Evolutionary conservation across 2,888 invertebrate species (phyloP).

Genomic region (Eugnorisma glareosa): DNA sequence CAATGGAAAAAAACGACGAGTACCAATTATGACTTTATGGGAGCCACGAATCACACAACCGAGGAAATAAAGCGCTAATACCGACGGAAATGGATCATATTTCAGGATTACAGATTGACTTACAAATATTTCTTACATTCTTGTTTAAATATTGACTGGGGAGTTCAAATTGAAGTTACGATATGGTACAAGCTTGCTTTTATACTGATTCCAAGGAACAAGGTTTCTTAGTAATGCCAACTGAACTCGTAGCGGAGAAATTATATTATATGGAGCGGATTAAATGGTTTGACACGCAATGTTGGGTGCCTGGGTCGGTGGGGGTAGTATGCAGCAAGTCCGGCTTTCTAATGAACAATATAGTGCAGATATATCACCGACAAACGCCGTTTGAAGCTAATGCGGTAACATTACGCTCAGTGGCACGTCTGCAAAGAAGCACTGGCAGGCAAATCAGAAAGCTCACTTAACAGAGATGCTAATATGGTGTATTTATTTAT

Average conservation of each 20-base stretch:
- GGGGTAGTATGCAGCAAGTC: slow-evolving; percentile 12
- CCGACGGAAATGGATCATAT: slow-evolving; percentile 21
- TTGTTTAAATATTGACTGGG: slow-evolving; percentile 28
- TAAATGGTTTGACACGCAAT: slow-evolving; percentile 37
- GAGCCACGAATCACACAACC: slow-evolving; percentile 10
- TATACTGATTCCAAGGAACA: slow-evolving; percentile 1
- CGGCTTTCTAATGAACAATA: slow-evolving; percentile 41
- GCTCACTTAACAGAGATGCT: neutral
- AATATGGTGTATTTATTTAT: neutral
- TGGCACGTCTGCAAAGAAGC: slow-evolving; percentile 16
- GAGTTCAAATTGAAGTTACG: slow-evolving; percentile 35
- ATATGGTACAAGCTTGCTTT: slow-evolving; percentile 21
- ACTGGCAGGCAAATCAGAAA: slow-evolving; percentile 7
- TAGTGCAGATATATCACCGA: slow-evolving; percentile 36
- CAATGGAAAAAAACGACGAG: slow-evolving; percentile 18
- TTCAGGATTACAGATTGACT: slow-evolving; percentile 31
- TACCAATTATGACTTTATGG: slow-evolving; percentile 33
- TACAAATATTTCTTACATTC: slow-evolving; percentile 45
- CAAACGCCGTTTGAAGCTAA: slow-evolving; percentile 52
- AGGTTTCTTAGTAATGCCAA: slow-evolving; percentile 10
- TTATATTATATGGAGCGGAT: slow-evolving; percentile 7
- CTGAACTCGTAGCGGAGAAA: slow-evolving; percentile 1
- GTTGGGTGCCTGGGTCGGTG: neutral
- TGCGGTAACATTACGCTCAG: slow-evolving; percentile 49
- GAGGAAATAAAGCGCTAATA: slow-evolving; percentile 31